Conservation (phyloP, 2,888 invertebrate species). For the Ectemnius continuus region DNA sequence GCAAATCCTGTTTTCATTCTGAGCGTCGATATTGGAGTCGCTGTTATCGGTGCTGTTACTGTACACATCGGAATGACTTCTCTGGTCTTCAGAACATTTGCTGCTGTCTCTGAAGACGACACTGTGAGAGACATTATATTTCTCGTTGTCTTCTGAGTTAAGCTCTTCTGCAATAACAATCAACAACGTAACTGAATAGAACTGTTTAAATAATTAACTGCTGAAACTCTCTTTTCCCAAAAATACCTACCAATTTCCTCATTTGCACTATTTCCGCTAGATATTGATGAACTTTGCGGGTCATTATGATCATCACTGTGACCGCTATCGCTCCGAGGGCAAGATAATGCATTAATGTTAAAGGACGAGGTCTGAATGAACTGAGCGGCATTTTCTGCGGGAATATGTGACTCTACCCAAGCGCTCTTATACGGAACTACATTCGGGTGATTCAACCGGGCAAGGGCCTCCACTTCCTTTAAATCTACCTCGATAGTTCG, state of each 20-base stretch:
- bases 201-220: not conserved
- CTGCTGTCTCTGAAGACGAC: constrained; percentile 67
- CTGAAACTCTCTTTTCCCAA: too few species aligned
- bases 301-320: too few species aligned
- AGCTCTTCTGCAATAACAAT: constrained; percentile 30
- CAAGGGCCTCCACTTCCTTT: constrained; percentile 89
- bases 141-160: constrained; percentile 38
- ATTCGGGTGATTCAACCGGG: constrained; percentile 87
- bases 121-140: constrained; percentile 55
- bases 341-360: too few species aligned
- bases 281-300: too few species aligned
- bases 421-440: constrained; percentile 91
- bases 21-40: constrained; percentile 52
- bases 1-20: constrained; percentile 54
- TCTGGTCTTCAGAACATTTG: constrained; percentile 17
- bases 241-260: too few species aligned
- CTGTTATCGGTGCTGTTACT: constrained; percentile 46
- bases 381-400: not conserved
- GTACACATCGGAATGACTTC: constrained; percentile 20
- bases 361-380: too few species aligned
- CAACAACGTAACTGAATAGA: not conserved
- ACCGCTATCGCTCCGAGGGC: too few species aligned
- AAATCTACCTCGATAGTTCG: constrained; percentile 84
- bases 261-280: too few species aligned
- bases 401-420: constrained; percentile 84